A percentile compares a stretch with the other conserved stretches of the same genome.
These are phyloP conservation scores for Pagetopsis macropterus DNA, from an alignment of 2,797 vertebrate species.

Conservation along the genomic window DNA sequence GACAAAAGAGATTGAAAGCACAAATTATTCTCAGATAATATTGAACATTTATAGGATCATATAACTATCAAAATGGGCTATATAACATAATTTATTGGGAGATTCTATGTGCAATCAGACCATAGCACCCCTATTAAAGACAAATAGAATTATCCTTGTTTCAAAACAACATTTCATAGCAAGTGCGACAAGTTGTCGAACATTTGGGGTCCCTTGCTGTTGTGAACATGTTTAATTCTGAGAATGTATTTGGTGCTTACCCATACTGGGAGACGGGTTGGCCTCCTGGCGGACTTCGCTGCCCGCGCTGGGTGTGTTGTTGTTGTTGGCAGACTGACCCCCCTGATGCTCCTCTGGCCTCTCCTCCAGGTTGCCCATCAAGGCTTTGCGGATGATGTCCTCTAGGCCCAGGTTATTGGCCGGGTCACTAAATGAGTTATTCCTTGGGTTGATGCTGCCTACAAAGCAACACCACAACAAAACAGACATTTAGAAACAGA, in stretches of 20 bases:
- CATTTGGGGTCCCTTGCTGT: not conserved
- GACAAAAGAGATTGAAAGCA: no score
- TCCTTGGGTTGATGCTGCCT: constrained; percentile 92
- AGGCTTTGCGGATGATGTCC: constrained; percentile 98
- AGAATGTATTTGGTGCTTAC: constrained; percentile 68
- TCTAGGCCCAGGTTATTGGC: constrained; percentile 97
- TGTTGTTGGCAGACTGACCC: constrained; percentile 78
- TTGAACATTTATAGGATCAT: no score
- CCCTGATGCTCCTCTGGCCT: constrained; percentile 92
- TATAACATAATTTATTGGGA: no score
- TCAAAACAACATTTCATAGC: not conserved
- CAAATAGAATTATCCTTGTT: not conserved
- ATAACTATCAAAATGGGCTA: no score
- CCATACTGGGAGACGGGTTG: constrained; percentile 92
- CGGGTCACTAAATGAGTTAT: constrained; percentile 95
- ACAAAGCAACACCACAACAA: constrained; percentile 50
- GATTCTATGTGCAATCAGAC: not conserved
- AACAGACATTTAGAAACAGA: constrained; percentile 23
- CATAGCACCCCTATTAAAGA: not conserved
- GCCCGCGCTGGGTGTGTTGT: constrained; percentile 71
- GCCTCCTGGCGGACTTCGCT: constrained; percentile 90
- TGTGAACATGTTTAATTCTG: not conserved
- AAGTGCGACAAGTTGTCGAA: not conserved
- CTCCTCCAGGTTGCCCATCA: constrained; percentile 97
- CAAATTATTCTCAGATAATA: no score